A percentile compares a stretch with the other conserved stretches of the same genome.
These are phyloP conservation scores for Mallateleia sp. DNA, from an alignment of 2,888 invertebrate species.

Conservation along the genomic window DNA sequence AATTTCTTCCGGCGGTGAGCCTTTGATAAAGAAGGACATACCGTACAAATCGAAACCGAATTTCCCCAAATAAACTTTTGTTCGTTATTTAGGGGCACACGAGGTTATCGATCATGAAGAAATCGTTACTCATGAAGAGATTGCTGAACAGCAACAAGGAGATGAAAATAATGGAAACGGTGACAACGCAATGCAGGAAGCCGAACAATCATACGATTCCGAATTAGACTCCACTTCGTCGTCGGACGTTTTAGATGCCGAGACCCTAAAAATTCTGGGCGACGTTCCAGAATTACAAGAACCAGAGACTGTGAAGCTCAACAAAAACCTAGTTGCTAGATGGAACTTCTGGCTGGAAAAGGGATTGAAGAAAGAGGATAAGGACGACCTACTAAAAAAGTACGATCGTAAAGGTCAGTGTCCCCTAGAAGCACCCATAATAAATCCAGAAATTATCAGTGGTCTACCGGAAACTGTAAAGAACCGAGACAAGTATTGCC, in stretches of 20 bases:
- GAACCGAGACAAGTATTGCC: conserved; percentile 9
- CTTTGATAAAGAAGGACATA: conserved; percentile 18
- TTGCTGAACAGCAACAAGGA: too few relatives aligned
- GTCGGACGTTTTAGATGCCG: conserved; percentile 6
- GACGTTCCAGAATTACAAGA: background rate
- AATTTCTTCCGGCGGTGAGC: conserved; percentile 1
- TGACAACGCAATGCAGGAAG: too few relatives aligned
- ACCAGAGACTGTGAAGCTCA: background rate
- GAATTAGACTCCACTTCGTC: too few relatives aligned
- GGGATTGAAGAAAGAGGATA: conserved; percentile 2
- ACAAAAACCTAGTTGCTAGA: conserved; percentile 9
- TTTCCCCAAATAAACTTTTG: background rate
- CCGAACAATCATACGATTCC: too few relatives aligned
- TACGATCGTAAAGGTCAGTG: conserved; percentile 15
- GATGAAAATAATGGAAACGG: too few relatives aligned
- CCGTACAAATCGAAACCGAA: background rate
- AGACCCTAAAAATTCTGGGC: conserved; percentile 18
- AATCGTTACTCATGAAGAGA: too few relatives aligned
- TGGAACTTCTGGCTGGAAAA: conserved; percentile 16
- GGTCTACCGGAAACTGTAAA: background rate
- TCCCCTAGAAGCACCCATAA: background rate
- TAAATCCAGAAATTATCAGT: background rate
- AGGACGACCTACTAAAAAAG: background rate
- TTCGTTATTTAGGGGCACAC: background rate
- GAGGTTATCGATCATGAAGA: background rate